A percentile compares a stretch with the other conserved stretches of the same genome.
These are phyloP conservation scores for Colletes gigas DNA, from an alignment of 1,140 invertebrate genomes.

Conservation along the genomic window DNA sequence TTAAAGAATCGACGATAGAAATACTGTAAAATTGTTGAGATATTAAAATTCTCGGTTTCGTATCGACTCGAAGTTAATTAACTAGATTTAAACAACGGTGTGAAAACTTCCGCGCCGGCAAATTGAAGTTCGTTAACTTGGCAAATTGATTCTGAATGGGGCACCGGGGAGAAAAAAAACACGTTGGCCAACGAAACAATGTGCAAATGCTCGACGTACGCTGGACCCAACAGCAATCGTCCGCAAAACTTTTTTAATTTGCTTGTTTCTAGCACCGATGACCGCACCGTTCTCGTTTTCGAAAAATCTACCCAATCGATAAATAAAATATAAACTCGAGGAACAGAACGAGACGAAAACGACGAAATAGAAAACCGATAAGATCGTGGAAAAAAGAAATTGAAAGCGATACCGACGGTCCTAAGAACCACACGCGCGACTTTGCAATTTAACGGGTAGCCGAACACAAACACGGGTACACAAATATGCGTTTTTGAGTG, in stretches of 20 bases:
- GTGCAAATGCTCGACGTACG: not conserved
- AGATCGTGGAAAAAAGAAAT: not conserved
- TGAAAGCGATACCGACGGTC: not conserved
- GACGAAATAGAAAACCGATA: not conserved
- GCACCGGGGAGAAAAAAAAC: not conserved
- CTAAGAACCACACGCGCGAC: slow-evolving; percentile 28
- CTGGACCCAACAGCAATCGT: not conserved
- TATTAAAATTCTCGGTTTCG: too few relatives aligned
- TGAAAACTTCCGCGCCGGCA: not conserved
- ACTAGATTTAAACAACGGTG: not conserved
- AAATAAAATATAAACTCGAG: slow-evolving; percentile 2
- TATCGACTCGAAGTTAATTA: not conserved
- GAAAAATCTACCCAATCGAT: not conserved
- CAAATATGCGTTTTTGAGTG: slow-evolving; percentile 59
- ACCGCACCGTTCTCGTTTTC: not conserved
- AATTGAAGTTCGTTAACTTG: not conserved
- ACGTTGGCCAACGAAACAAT: not conserved
- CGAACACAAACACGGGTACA: slow-evolving; percentile 9
- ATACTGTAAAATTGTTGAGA: too few relatives aligned
- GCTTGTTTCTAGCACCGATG: not conserved
- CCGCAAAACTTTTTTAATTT: slow-evolving; percentile 2
- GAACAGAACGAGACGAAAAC: slow-evolving; percentile 44
- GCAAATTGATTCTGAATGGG: not conserved
- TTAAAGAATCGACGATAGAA: too few relatives aligned
- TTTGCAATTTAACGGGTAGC: slow-evolving; percentile 43